phyloP scores from a whole-genome alignment of 2,113 vertebrate genomes.

The Dryoscopus gambensis region DNA sequence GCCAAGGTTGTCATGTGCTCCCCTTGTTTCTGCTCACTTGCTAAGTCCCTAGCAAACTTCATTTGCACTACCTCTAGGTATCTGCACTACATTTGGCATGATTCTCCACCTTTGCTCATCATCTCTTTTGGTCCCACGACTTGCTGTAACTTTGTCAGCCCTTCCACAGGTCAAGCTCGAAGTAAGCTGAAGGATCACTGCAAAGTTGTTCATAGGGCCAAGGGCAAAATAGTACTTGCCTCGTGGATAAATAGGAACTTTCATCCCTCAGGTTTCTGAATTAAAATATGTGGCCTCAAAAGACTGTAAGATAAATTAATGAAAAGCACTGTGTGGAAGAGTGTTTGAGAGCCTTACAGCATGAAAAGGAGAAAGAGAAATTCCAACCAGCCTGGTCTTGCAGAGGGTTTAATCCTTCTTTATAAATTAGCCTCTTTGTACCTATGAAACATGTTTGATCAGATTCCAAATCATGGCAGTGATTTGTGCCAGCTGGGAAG shows the following conservation, averaged over 20 bases:
- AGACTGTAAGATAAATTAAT: not conserved
- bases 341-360: not conserved
- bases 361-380: not conserved
- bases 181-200: not conserved
- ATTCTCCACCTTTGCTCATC: not conserved
- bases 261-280: not conserved
- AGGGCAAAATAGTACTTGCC: not conserved
- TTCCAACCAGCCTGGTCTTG: constrained; percentile 32
- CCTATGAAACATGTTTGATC: constrained; percentile 22
- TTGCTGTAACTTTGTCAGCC: not conserved
- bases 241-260: not conserved
- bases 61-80: not conserved
- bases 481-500: constrained; percentile 33
- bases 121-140: not conserved
- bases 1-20: not conserved
- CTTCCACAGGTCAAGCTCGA: fast-evolving
- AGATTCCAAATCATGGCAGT: not conserved
- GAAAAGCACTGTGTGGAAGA: not conserved
- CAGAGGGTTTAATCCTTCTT: constrained; percentile 9
- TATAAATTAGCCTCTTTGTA: constrained; percentile 42
- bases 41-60: not conserved
- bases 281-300: not conserved
- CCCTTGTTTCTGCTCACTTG: not conserved
- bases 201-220: not conserved
- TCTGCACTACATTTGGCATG: not conserved